phyloP scores from a whole-genome alignment of 1,140 invertebrate species.

The Magallana gigas region DNA sequence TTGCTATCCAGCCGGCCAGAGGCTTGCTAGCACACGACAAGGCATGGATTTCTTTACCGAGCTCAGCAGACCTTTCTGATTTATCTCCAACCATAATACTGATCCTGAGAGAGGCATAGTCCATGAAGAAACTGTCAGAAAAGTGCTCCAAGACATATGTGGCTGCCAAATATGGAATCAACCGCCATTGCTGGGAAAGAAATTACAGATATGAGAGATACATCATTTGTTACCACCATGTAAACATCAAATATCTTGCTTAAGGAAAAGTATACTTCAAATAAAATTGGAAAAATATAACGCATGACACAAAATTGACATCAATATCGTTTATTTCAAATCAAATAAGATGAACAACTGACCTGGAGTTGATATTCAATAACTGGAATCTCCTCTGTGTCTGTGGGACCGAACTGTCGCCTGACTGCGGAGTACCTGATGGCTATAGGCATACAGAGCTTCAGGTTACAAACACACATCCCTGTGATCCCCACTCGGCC shows the following conservation, averaged over 20 bases:
- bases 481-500: conserved; percentile 86
- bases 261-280: too few species aligned
- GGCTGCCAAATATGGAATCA: conserved; percentile 93
- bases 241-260: too few species aligned
- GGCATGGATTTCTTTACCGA: conserved; percentile 93
- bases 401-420: conserved; percentile 89
- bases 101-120: conserved; percentile 82
- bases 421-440: conserved; percentile 93
- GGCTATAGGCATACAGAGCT: conserved; percentile 89
- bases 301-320: too few species aligned
- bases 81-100: conserved; percentile 79
- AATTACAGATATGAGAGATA: too few species aligned
- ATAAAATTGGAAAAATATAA: too few species aligned
- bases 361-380: conserved; percentile 93
- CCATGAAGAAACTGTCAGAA: conserved; percentile 82
- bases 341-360: conserved; percentile 7
- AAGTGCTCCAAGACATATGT: conserved; percentile 89
- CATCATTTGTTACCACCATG: too few species aligned
- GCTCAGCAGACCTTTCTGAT: conserved; percentile 82
- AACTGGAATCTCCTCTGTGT: conserved; percentile 87
- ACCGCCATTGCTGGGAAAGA: conserved; percentile 88
- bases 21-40: conserved; percentile 94
- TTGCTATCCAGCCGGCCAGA: conserved; percentile 89
- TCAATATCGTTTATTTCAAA: too few species aligned
- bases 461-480: conserved; percentile 86